Percentiles rank a stretch among this genome's conserved stretches.
phyloP scores from a whole-genome alignment of 2,113 vertebrate genomes.

The Ptilorrhoa leucosticta region DNA sequence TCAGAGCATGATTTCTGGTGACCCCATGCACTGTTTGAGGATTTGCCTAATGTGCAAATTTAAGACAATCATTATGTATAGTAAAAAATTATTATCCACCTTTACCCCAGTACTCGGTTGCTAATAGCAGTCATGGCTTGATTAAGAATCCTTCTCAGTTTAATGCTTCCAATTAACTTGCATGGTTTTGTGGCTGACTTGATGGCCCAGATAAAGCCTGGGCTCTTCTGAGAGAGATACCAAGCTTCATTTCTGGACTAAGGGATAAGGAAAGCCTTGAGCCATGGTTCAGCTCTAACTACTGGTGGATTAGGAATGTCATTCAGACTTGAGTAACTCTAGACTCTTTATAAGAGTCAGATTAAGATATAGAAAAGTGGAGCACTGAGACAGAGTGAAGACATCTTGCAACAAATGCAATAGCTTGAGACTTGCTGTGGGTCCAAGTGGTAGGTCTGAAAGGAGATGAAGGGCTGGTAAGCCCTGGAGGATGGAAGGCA shows the following conservation, averaged over 20 bases:
- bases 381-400: neutral
- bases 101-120: neutral
- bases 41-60: slow-evolving; percentile 40
- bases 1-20: slow-evolving; percentile 38
- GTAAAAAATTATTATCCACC: slow-evolving; percentile 24
- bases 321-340: neutral
- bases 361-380: neutral
- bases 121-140: slow-evolving; percentile 22
- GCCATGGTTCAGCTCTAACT: neutral
- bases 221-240: neutral
- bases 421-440: neutral
- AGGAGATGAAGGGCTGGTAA: neutral
- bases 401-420: neutral
- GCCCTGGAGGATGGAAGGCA: neutral
- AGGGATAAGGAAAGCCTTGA: slow-evolving; percentile 1
- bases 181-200: slow-evolving; percentile 6
- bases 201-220: neutral
- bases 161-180: slow-evolving; percentile 48
- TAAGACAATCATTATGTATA: slow-evolving; percentile 37
- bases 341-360: neutral
- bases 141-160: slow-evolving; percentile 40
- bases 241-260: slow-evolving; percentile 11
- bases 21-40: slow-evolving; percentile 9
- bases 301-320: neutral
- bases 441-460: neutral